Base-by-base conservation (phyloP, 2,888 invertebrate genomes). In the Dermolepida albohirtum region DNA sequence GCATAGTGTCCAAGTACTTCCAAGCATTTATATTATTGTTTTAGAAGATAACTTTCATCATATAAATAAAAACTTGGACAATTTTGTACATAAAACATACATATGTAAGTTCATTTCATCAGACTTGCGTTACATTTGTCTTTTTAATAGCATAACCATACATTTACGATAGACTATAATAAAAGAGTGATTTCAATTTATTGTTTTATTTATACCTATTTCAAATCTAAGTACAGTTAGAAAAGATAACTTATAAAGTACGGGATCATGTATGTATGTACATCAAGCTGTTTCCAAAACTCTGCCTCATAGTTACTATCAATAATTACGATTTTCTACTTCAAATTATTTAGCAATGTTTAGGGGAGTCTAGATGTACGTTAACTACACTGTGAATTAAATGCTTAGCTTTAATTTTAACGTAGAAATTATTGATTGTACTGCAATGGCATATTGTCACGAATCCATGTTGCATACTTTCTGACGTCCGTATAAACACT, bases 401-500 rank as follows among this genome's bases (percentile, higher is more conserved):
- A 22, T 22, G 22, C 22, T 22, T 22, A 22, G 22, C 4, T 22
- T 22, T 22, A 22, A 22, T 22, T n/a, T 22, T 22, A 22, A 22
- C 22, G 1, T 14, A 29, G 7, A 66, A 47, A 54, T 70, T 70
- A 75, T 67, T 76, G 77, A 47, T 78, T 76, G 70, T 79, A 79
- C 40, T 80, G 73, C 29, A 84, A 79, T 6, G 89, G 89, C 52
- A 87, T 87, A 79, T 91, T 93, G 73, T 91, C 90, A 52, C 88
- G 85, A 67, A 93, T 92, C 93, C 93, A 93, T 40, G 87, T 86
- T 43, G 89, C 84, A 76, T 93, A 93, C 79, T 90, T 90, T 22
- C 90, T 90, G 51, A 93, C 85, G 74, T 91, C 90, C 0, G 92
- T 90, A 78, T 93, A 93, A 0, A 92, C 92, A 74, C 92, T 92